Conservation (phyloP, 2,113 vertebrate genomes). For the Bubo scandiacus region DNA sequence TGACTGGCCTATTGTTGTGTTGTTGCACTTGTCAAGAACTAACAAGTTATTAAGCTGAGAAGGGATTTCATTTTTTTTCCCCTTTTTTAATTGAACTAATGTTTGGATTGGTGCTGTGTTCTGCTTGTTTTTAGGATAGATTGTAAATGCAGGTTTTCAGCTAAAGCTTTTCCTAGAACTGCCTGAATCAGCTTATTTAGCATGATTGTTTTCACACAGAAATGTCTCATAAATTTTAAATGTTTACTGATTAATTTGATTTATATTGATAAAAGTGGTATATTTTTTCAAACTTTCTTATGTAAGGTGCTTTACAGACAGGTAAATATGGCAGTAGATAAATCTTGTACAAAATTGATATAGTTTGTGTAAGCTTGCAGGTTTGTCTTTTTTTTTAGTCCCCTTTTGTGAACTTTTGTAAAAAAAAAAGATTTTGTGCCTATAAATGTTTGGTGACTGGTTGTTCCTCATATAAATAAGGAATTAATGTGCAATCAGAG, state of each 20-base stretch:
- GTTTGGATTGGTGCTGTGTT: neutral
- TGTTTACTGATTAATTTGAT: slow-evolving; percentile 5
- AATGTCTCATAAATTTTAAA: slow-evolving; percentile 2
- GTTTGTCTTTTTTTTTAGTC: neutral
- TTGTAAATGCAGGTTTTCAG: slow-evolving; percentile 31
- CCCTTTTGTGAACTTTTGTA: neutral
- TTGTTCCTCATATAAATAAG: neutral
- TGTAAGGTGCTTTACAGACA: neutral
- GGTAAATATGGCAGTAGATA: neutral
- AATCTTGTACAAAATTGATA: neutral
- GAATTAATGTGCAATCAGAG: neutral
- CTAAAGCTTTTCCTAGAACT: slow-evolving; percentile 26
- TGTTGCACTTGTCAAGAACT: slow-evolving; percentile 61
- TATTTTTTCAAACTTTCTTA: neutral
- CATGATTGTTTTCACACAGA: neutral
- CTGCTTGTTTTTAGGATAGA: slow-evolving; percentile 14
- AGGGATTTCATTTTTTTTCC: neutral
- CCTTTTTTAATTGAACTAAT: slow-evolving; percentile 57
- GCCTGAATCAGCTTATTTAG: slow-evolving; percentile 34
- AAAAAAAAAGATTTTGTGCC: neutral
- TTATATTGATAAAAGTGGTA: neutral
- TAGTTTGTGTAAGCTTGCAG: neutral
- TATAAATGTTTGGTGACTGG: neutral
- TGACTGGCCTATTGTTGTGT: slow-evolving; percentile 62
- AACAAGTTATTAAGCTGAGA: slow-evolving; percentile 58